Conservation (phyloP, 1,140 invertebrate species). For the Caenorhabditis briggsae region DNA sequence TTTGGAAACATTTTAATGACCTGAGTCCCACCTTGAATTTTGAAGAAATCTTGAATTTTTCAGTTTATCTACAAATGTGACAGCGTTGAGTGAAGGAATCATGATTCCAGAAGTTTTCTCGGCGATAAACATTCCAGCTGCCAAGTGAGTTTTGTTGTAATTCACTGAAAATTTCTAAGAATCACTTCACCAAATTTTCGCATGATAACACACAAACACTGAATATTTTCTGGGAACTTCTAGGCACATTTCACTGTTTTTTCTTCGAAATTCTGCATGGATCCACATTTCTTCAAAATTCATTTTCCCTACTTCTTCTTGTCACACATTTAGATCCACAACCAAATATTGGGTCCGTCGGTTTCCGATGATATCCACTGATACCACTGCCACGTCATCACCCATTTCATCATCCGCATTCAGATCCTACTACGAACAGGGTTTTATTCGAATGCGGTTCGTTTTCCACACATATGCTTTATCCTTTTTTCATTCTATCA, state of each 20-base stretch:
- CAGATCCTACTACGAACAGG: constrained; percentile 54
- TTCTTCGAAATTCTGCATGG: background rate
- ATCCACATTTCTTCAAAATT: too few species aligned
- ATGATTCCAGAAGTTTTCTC: constrained; percentile 64
- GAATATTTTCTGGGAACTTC: background rate
- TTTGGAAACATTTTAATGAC: too few species aligned
- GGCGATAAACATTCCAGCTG: constrained; percentile 60
- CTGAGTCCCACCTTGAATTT: too few species aligned
- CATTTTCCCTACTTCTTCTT: background rate
- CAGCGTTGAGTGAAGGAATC: constrained; percentile 47
- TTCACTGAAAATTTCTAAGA: background rate
- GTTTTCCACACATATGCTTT: background rate
- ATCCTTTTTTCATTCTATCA: background rate
- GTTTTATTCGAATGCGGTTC: constrained; percentile 56
- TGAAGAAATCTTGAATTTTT: background rate
- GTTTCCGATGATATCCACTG: constrained; percentile 37
- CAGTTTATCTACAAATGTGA: constrained; percentile 64
- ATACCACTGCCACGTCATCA: constrained; percentile 13
- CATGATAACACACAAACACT: background rate
- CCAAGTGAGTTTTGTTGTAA: constrained; percentile 59
- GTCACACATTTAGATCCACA: constrained; percentile 35
- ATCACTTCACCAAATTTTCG: background rate
- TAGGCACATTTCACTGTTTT: background rate
- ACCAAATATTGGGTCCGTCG: constrained; percentile 24
- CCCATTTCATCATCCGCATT: constrained; percentile 47